phyloP scores from a whole-genome alignment of 2,888 invertebrate species.

The Bursaphelenchus okinawaensis region DNA sequence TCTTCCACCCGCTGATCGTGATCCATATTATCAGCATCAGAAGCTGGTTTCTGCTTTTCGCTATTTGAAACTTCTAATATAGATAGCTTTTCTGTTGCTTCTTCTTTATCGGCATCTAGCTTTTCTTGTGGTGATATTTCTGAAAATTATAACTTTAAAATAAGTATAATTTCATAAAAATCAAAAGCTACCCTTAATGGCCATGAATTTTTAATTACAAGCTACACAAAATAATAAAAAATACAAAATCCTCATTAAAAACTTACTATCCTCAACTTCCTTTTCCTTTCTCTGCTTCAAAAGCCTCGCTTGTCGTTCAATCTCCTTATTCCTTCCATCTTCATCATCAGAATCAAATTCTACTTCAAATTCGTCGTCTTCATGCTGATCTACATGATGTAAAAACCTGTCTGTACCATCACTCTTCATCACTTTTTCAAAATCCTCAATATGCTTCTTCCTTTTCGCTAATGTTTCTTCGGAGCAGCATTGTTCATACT shows the following conservation, averaged over 20 bases:
- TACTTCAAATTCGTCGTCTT: slow-evolving; percentile 28
- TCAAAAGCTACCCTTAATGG: not conserved
- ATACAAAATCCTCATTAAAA: too few relatives aligned
- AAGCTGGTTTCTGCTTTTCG: slow-evolving; percentile 11
- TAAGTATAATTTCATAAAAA: not conserved
- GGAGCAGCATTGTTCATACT: slow-evolving; percentile 40
- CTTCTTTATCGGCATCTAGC: not conserved
- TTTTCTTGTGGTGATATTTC: not conserved
- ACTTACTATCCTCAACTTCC: not conserved
- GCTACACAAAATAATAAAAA: not conserved
- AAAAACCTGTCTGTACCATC: slow-evolving; percentile 19
- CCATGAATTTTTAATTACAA: not conserved
- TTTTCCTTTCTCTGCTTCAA: not conserved
- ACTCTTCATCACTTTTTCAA: slow-evolving; percentile 17
- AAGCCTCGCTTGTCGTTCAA: not conserved
- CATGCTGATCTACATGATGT: slow-evolving; percentile 17
- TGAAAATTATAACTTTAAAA: not conserved
- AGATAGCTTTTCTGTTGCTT: slow-evolving; percentile 5
- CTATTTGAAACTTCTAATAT: slow-evolving; percentile 19
- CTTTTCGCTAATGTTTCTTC: slow-evolving; percentile 25
- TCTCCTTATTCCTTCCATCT: slow-evolving; percentile 20
- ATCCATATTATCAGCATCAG: slow-evolving; percentile 26
- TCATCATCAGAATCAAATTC: slow-evolving; percentile 35
- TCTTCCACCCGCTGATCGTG: slow-evolving; percentile 36
- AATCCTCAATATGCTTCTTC: slow-evolving; percentile 35